phyloP scores from a whole-genome alignment of 1,140 invertebrate species.

The Eriosoma lanigerum region DNA sequence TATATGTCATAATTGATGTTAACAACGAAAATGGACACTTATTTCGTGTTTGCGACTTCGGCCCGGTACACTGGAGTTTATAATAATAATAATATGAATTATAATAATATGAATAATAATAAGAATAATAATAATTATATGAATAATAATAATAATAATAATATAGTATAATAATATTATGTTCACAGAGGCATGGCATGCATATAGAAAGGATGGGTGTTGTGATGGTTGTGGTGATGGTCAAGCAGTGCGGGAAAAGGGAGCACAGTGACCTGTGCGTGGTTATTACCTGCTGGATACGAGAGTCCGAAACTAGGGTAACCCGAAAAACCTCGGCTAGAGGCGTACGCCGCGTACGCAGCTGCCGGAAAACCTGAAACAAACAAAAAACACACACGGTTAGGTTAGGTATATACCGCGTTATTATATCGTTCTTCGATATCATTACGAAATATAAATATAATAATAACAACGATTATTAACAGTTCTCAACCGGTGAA shows the following conservation, averaged over 20 bases:
- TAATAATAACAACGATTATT: background rate
- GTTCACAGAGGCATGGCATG: slow-evolving; percentile 84
- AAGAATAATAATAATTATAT: slow-evolving; percentile 7
- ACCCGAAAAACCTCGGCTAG: slow-evolving; percentile 90
- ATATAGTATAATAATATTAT: slow-evolving; percentile 26
- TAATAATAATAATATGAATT: slow-evolving; percentile 22
- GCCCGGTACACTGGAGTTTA: slow-evolving; percentile 19
- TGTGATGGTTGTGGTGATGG: slow-evolving; percentile 63
- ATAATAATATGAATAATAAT: background rate
- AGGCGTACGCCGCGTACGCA: slow-evolving; percentile 89
- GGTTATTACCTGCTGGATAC: slow-evolving; percentile 86
- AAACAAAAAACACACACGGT: slow-evolving; percentile 58
- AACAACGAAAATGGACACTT: background rate
- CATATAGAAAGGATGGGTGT: slow-evolving; percentile 64
- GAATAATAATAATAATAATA: slow-evolving; percentile 31
- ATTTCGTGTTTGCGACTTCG: slow-evolving; percentile 24
- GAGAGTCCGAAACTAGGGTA: slow-evolving; percentile 95
- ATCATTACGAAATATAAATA: no score
- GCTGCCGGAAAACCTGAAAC: slow-evolving; percentile 84
- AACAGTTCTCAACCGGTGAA: background rate
- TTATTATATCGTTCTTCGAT: no score
- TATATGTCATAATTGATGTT: no score
- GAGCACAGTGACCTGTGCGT: slow-evolving; percentile 59
- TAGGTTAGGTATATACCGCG: background rate
- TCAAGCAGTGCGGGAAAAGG: slow-evolving; percentile 66